Evolutionary conservation across 2,113 vertebrate species (phyloP), one percentile per base, ranked within the genome.

Genomic region (Bagarius yarrelli): DNA sequence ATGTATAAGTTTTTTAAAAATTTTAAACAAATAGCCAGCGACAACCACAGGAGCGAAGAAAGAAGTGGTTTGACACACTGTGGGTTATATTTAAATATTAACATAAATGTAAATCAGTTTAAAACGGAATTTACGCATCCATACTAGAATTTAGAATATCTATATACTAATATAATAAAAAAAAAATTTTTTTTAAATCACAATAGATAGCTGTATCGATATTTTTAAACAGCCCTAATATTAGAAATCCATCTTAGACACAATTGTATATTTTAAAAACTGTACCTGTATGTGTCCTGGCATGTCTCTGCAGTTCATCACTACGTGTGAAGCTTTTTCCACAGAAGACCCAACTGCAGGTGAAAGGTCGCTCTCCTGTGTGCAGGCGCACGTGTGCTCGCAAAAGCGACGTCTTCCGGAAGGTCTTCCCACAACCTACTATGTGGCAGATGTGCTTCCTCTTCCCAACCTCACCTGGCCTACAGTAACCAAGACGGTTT

Each of bases 371-470:
- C 85, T 98, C 97, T 0, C 97, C 97, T 0, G 97, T 99, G 92
- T 99, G 97, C 88, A 98, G 88, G 52, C 97, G 93, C 81, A 99
- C 97, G 0, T 99, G 97, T 1, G 97, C 97, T 34, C 97, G 91
- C 84, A 98, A 93, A 87, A 99, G 88, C 0, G 97, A 98, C 0
- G 97, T 99, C 90, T 98, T 99, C 76, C 97, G 93, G 92, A 99
- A 98, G 0, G 96, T 98, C 86, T 96, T 95, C 40, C 96, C 97
- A 0, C 97, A 99, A 86, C 97, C 97, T 0, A 95, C 94, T 85
- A 99, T 95, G 81, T 99, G 96, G 85, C 97, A 98, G 87, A 98
- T 96, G 78, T 99, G 97, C 88, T 96, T 99, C 91, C 96, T 96
- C 90, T 98, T 98, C 0, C 96, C 97, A 0, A 95, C 91, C 12